phyloP scores from a whole-genome alignment of 2,888 invertebrate species.

The Thumatha senex region DNA sequence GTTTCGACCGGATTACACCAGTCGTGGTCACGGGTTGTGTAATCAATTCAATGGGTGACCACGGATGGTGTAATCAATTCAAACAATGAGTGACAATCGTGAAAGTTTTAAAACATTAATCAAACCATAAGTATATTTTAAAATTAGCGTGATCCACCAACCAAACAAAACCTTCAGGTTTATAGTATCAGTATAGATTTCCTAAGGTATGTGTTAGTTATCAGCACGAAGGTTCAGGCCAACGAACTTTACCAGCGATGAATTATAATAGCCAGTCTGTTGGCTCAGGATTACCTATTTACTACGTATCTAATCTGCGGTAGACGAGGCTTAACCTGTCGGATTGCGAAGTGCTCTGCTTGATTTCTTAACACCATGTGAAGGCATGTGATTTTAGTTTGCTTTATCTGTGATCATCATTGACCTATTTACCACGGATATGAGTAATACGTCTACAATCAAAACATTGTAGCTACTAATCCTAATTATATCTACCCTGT shows the following conservation, averaged over 20 bases:
- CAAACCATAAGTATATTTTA: too few relatives aligned
- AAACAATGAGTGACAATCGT: too few relatives aligned
- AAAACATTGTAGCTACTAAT: neutral
- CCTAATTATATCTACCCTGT: too few relatives aligned
- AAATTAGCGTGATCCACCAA: too few relatives aligned
- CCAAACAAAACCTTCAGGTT: too few relatives aligned
- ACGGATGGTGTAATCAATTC: too few relatives aligned
- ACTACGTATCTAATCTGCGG: constrained; percentile 3
- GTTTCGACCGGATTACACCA: too few relatives aligned
- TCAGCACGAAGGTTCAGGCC: neutral
- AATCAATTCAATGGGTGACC: too few relatives aligned
- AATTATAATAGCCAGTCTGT: constrained; percentile 1
- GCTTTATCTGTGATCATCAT: neutral
- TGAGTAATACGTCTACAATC: neutral
- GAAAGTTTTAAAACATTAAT: too few relatives aligned
- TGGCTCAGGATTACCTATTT: neutral
- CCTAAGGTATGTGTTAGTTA: neutral
- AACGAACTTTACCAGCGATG: neutral
- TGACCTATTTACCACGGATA: neutral
- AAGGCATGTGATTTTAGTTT: neutral
- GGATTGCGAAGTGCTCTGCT: neutral
- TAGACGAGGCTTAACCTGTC: constrained; percentile 6
- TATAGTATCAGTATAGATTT: neutral
- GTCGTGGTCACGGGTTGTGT: too few relatives aligned
- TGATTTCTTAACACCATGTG: neutral